phyloP scores from a whole-genome alignment of 1,140 invertebrate genomes.

The Polypedilum vanderplanki region DNA sequence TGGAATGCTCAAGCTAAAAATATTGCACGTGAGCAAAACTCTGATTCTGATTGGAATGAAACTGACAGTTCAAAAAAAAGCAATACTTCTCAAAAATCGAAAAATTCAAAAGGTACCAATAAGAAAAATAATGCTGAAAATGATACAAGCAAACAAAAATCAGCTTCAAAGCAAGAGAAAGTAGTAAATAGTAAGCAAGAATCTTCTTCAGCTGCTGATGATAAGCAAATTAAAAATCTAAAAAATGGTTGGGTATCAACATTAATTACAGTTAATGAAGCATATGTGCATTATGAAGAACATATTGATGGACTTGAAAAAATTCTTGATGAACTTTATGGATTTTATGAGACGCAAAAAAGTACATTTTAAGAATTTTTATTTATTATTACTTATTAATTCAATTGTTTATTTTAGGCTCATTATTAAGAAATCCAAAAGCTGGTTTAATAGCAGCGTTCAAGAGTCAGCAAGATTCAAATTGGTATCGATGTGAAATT shows the following conservation, averaged over 20 bases:
- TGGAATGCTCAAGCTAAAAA: background rate
- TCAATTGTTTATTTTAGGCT: background rate
- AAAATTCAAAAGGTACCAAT: background rate
- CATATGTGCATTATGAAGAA: background rate
- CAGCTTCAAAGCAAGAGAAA: background rate
- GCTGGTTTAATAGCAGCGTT: background rate
- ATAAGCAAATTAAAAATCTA: background rate
- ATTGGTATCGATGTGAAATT: conserved; percentile 15
- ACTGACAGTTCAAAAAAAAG: background rate
- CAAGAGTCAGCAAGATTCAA: background rate
- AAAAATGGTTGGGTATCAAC: conserved; percentile 15
- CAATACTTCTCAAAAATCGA: background rate
- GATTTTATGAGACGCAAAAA: conserved; percentile 20
- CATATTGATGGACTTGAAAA: conserved; percentile 1
- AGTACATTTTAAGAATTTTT: background rate
- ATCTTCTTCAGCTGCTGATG: background rate
- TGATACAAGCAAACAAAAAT: background rate
- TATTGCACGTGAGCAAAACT: background rate
- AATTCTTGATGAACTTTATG: background rate
- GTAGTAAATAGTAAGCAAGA: background rate
- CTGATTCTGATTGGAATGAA: conserved; percentile 4
- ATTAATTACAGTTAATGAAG: background rate
- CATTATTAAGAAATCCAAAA: background rate
- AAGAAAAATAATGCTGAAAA: background rate
- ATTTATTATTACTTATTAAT: background rate